These are phyloP conservation scores for Cremastinae sp. DNA, from an alignment of 2,888 invertebrate species.

Conservation along the genomic window DNA sequence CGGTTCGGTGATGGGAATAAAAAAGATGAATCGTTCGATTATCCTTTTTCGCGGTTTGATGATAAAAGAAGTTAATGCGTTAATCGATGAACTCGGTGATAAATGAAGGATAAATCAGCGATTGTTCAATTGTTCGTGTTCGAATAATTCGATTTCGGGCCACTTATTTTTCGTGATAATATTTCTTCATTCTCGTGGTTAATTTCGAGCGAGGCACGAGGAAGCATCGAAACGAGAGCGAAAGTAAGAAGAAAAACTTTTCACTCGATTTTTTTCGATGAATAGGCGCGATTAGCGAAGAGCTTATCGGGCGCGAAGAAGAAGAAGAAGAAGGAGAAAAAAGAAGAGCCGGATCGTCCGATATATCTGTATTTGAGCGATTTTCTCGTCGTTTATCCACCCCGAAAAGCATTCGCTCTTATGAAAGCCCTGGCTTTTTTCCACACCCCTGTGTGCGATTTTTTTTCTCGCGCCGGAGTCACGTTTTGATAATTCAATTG, in stretches of 20 bases:
- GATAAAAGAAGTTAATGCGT: no score
- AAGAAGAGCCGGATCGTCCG: no score
- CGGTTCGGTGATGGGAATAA: no score
- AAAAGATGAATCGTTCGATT: no score
- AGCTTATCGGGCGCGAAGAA: not conserved
- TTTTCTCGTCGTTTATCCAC: no score
- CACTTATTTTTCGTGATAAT: not conserved
- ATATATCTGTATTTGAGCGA: no score
- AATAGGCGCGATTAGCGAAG: constrained; percentile 7
- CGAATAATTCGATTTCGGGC: not conserved
- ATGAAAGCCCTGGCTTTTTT: not conserved
- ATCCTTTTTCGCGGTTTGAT: no score
- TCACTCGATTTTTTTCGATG: constrained; percentile 1
- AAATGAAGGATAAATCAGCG: constrained; percentile 1
- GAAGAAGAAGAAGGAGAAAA: not conserved
- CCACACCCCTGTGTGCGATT: constrained; percentile 16
- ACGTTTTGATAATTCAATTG: constrained; percentile 62
- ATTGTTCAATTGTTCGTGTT: not conserved
- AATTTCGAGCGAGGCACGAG: not conserved
- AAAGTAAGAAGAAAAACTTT: not conserved
- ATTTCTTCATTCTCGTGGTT: not conserved
- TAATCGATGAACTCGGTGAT: not conserved
- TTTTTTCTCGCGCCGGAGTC: constrained; percentile 33
- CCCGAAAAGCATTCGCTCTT: no score
- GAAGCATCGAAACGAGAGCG: constrained; percentile 1